These are phyloP conservation scores for Genyomyrus donnyi DNA, from an alignment of 2,113 vertebrate genomes.

Conservation along the genomic window DNA sequence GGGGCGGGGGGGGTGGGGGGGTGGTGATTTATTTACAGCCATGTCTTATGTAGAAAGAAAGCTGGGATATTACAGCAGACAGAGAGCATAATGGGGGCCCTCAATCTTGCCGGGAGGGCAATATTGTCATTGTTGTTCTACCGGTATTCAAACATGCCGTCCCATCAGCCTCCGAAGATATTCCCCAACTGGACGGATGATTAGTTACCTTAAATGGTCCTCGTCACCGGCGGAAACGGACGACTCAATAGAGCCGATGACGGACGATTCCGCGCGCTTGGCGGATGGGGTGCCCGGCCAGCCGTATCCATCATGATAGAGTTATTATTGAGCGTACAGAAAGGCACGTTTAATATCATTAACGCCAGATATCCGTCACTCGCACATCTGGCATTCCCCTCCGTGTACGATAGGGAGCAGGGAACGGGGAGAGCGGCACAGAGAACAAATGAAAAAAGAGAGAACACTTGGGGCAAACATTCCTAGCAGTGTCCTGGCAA, in stretches of 20 bases:
- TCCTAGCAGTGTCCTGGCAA: constrained; percentile 78
- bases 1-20: background rate
- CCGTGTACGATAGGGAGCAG: constrained; percentile 40
- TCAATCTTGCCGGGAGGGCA: constrained; percentile 86
- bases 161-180: constrained; percentile 89
- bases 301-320: constrained; percentile 92
- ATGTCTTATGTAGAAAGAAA: constrained; percentile 88
- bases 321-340: constrained; percentile 96
- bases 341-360: constrained; percentile 98
- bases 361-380: constrained; percentile 91
- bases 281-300: constrained; percentile 85
- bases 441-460: constrained; percentile 39
- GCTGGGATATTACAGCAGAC: constrained; percentile 78
- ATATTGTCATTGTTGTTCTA: constrained; percentile 84
- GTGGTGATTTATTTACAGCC: constrained; percentile 85
- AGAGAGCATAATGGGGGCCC: constrained; percentile 81
- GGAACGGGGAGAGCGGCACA: constrained; percentile 22
- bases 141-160: constrained; percentile 90
- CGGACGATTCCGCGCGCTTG: constrained; percentile 91
- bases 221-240: constrained; percentile 91
- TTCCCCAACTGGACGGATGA: constrained; percentile 85
- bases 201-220: constrained; percentile 95
- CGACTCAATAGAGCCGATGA: constrained; percentile 95
- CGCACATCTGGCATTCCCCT: constrained; percentile 95
- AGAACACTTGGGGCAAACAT: constrained; percentile 90